A percentile compares a stretch with the other conserved stretches of the same genome.
These are phyloP conservation scores for Chionomys nivalis DNA, from an alignment of 2,113 vertebrate species.

Conservation along the genomic window DNA sequence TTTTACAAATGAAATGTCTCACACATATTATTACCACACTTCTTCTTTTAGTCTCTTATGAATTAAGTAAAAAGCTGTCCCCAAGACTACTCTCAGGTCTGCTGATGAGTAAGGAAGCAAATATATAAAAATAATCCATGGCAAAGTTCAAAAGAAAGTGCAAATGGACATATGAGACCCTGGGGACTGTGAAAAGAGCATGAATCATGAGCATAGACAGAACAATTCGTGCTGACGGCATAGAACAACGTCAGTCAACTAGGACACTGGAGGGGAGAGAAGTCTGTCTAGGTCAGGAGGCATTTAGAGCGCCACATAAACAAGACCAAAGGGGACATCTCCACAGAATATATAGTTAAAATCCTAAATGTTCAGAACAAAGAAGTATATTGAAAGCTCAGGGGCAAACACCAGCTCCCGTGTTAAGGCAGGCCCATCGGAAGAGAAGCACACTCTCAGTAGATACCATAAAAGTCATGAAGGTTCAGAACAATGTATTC, in stretches of 20 bases:
- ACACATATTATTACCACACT: accelerated
- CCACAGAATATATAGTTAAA: not conserved
- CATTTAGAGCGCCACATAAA: not conserved
- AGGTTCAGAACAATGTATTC: not conserved
- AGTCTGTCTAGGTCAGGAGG: not conserved
- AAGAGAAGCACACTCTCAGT: not conserved
- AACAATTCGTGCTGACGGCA: not conserved
- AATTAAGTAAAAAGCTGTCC: not conserved
- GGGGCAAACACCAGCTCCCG: not conserved
- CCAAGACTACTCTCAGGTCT: not conserved
- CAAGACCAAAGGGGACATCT: not conserved
- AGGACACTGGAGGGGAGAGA: not conserved
- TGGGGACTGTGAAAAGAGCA: not conserved
- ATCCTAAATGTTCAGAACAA: too few relatives aligned
- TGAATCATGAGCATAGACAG: not conserved
- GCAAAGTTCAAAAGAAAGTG: not conserved
- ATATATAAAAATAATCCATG: not conserved
- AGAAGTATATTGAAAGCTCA: not conserved
- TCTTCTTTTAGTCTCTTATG: not conserved
- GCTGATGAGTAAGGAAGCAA: not conserved
- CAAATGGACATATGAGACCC: not conserved
- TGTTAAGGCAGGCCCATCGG: not conserved
- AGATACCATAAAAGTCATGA: not conserved
- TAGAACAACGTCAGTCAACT: not conserved
- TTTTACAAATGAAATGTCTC: not conserved